These are phyloP conservation scores for Wasmannia auropunctata DNA, from an alignment of 1,140 invertebrate genomes.

Conservation along the genomic window DNA sequence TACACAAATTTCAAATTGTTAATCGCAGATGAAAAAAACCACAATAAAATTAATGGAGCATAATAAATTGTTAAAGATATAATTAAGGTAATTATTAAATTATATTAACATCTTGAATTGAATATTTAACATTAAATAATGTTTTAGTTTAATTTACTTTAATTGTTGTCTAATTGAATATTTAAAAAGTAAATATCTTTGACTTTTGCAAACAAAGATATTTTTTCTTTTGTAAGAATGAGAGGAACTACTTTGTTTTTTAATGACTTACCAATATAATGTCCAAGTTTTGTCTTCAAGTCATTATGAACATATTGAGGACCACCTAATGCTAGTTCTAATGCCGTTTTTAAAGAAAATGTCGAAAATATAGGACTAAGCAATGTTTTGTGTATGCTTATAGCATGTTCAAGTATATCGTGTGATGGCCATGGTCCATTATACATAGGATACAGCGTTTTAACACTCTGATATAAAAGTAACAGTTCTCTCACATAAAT, in stretches of 20 bases:
- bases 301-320: constrained; percentile 81
- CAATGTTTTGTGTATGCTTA: not conserved
- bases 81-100: not conserved
- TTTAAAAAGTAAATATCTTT: not conserved
- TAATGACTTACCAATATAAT: constrained; percentile 83
- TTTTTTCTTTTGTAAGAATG: not conserved
- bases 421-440: constrained; percentile 78
- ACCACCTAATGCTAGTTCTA: constrained; percentile 84
- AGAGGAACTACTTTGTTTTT: not conserved
- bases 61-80: not conserved
- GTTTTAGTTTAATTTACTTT: no score
- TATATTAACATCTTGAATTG: not conserved
- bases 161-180: no score
- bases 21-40: not conserved
- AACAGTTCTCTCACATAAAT: constrained; percentile 75
- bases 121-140: no score
- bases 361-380: not conserved
- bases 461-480: constrained; percentile 86
- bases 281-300: constrained; percentile 81
- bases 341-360: constrained; percentile 55
- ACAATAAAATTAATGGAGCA: not conserved
- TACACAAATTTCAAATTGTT: not conserved
- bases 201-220: not conserved
- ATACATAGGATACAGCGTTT: constrained; percentile 85
- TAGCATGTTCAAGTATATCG: not conserved